Evolutionary conservation across 2,113 vertebrate species (phyloP), one percentile per base, ranked within the genome.

Genomic region (Toxostoma redivivum): DNA sequence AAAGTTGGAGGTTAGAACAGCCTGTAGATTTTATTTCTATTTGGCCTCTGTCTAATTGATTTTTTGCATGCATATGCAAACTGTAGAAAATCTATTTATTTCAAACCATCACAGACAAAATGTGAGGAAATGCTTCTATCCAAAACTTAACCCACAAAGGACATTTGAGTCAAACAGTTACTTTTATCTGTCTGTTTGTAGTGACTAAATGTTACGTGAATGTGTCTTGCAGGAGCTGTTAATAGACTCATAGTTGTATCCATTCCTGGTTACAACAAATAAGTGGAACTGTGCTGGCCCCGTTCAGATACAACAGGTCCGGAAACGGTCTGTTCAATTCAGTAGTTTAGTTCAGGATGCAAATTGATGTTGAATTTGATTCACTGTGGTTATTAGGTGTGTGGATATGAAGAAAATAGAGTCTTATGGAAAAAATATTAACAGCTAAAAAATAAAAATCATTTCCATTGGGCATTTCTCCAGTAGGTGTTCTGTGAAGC

Each of bases 61-160:
- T 94, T 89, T 92, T 53, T 91, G 16, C 45, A 37, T 82, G 82
- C 22, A 53, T 73, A 74, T 38, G 48, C 60, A 73, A 91, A 78
- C 50, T 44, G 13, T 77, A 94, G 88, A 94, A 85, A 82, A 80
- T 66, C 33, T 66, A 27, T 87, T 95, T 96, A 76, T 95, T 95
- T 90, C 58, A 86, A 76, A 44, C 44, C 61, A 7, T 79, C 66
- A 65, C 65, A 81, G 78, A 84, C 35, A 54, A 73, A 92, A 94
- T 60, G 31, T 50, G 50, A 96, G 83, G 81, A 82, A 95, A 70
- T 88, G 31, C 76, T 92, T 90, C 64, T 85, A 78, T 83, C 60
- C 74, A 86, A 74, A 91, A 83, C 27, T 62, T 79, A 81, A 67
- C 38, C 45, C 48, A 79, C 57, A 71, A 77, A 60, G 42, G 80